A percentile compares a stretch with the other conserved stretches of the same genome.
Conservation (phyloP, 1,140 invertebrate species). For the Coboldia fuscipes region DNA sequence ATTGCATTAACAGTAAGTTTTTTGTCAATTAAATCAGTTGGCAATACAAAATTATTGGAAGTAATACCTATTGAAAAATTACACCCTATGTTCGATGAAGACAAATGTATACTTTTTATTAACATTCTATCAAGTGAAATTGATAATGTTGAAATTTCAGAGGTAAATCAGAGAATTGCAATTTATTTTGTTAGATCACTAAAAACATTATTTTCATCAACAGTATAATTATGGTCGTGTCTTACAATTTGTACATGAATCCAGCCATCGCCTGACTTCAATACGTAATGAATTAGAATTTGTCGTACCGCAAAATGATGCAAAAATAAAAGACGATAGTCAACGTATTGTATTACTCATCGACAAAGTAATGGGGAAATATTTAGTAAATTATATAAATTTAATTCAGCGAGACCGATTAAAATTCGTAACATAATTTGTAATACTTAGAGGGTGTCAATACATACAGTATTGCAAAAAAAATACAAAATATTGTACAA, state of each 20-base stretch:
- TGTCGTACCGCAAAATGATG: not conserved
- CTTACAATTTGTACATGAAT: not conserved
- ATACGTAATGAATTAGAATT: not conserved
- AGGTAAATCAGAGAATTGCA: conserved; percentile 12
- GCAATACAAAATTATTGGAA: conserved; percentile 11
- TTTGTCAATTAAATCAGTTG: conserved; percentile 12
- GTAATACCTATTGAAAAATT: conserved; percentile 12
- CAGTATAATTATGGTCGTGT: not conserved
- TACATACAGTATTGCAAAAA: too few species aligned
- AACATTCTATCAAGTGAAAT: conserved; percentile 2
- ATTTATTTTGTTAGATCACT: not conserved
- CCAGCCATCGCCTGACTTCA: not conserved
- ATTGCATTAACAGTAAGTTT: conserved; percentile 14
- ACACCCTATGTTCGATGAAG: conserved; percentile 9
- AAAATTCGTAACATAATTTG: too few species aligned
- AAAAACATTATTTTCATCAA: not conserved
- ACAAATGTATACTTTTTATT: conserved; percentile 13
- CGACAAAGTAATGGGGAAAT: not conserved
- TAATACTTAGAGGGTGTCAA: too few species aligned
- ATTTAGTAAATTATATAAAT: conserved; percentile 1
- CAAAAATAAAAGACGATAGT: not conserved
- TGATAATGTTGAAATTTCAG: conserved; percentile 7
- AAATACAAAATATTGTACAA: too few species aligned
- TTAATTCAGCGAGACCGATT: conserved; percentile 1
- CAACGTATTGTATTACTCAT: conserved; percentile 2